Percentiles rank a stretch among this genome's conserved stretches.
Conservation (phyloP, 2,797 vertebrate species). For the Buceros bicornis region DNA sequence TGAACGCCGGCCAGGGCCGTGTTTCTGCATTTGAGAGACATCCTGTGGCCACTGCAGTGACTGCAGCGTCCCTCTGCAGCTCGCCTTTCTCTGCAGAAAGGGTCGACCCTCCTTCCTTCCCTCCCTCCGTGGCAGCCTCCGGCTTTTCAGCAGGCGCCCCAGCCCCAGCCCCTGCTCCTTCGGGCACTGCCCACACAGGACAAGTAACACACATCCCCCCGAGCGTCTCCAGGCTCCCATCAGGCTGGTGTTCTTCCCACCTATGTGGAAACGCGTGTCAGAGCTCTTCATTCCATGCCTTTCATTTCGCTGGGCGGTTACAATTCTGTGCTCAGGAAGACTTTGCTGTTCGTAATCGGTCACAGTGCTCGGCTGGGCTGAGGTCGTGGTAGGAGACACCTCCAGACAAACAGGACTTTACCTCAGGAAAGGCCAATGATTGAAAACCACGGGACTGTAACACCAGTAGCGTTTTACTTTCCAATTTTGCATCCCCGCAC, state of each 20-base stretch:
- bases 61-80: neutral
- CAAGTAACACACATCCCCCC: accelerated
- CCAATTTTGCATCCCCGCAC: neutral
- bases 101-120: neutral
- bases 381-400: neutral
- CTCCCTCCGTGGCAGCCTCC: neutral
- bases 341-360: neutral
- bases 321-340: neutral
- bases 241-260: neutral
- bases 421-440: accelerated
- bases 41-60: slow-evolving; percentile 41
- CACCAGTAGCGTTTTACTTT: neutral
- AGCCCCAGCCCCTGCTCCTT: neutral
- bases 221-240: accelerated
- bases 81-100: neutral
- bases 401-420: neutral
- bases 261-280: accelerated
- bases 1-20: accelerated
- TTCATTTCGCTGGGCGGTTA: neutral
- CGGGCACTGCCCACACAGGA: neutral
- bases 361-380: accelerated
- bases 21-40: slow-evolving; percentile 60
- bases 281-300: neutral
- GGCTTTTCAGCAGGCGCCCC: accelerated
- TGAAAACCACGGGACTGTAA: neutral